Conservation (phyloP, 2,113 vertebrate species). For the Rhabdornis inornatus region DNA sequence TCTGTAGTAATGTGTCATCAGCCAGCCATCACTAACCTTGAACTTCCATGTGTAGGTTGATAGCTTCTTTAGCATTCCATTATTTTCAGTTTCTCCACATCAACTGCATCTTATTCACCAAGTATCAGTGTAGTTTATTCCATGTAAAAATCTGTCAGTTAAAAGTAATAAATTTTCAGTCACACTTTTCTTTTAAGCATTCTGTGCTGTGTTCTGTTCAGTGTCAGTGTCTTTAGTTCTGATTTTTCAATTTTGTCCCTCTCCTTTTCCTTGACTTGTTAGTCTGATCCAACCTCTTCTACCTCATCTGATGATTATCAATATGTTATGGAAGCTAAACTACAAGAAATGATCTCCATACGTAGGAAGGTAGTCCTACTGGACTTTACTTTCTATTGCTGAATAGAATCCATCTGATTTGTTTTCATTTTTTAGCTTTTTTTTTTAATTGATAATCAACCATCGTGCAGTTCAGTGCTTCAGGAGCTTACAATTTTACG, state of each 20-base stretch:
- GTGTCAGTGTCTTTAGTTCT: slow-evolving; percentile 84
- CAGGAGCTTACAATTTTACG: slow-evolving; percentile 80
- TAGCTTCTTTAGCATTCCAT: slow-evolving; percentile 74
- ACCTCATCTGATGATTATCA: slow-evolving; percentile 96
- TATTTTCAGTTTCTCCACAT: slow-evolving; percentile 70
- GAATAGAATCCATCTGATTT: slow-evolving; percentile 84
- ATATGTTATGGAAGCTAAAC: slow-evolving; percentile 98
- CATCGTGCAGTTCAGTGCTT: slow-evolving; percentile 85
- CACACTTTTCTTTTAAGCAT: slow-evolving; percentile 81
- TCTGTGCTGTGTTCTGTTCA: slow-evolving; percentile 82
- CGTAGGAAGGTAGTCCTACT: slow-evolving; percentile 97
- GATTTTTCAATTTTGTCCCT: slow-evolving; percentile 92
- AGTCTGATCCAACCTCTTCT: slow-evolving; percentile 95
- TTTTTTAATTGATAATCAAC: slow-evolving; percentile 83
- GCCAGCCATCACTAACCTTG: slow-evolving; percentile 76
- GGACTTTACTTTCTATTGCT: slow-evolving; percentile 88
- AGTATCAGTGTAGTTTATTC: slow-evolving; percentile 72
- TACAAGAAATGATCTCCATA: slow-evolving; percentile 97
- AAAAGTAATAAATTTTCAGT: slow-evolving; percentile 71
- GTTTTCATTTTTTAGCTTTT: slow-evolving; percentile 73
- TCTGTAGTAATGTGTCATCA: slow-evolving; percentile 62
- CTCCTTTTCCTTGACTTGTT: slow-evolving; percentile 89
- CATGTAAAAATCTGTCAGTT: slow-evolving; percentile 69
- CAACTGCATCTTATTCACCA: slow-evolving; percentile 63
- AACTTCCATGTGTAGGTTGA: slow-evolving; percentile 66